Base-by-base conservation (phyloP, 1,140 invertebrate species). In the Bradynema listronoti region DNA sequence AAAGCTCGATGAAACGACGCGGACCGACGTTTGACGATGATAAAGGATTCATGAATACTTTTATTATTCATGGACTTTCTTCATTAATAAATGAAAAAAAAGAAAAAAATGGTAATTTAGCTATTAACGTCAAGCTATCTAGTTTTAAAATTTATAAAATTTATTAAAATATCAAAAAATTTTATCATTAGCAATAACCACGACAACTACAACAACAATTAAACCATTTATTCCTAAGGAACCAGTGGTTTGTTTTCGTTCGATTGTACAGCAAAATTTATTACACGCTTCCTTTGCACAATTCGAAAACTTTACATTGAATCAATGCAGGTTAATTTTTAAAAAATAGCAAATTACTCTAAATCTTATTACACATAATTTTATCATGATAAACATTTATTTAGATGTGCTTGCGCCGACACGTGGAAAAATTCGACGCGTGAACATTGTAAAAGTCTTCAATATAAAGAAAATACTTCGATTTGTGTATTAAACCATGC, bases 331-430 rank as follows among this genome's bases (percentile, higher is more conserved):
- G 32, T 64, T n/a, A n/a, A n/a, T n/a, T n/a, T n/a, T n/a, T n/a
- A n/a, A n/a, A n/a, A n/a, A n/a, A n/a, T n/a, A n/a, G n/a, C n/a
- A 56, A 4, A 47, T 39, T 3, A 25, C 5, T 9, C 7, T 56
- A 3, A 55, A 55, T 29, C 16, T 6, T 3, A 52, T 56, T 19
- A 4, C 16, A 41, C 4, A 4, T 16, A 52, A 54, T 47, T 43
- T n/a, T 14, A 56, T 53, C n/a, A 4, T 4, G n/a, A 19, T 2
- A n/a, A 19, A 16, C 9, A 54, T 54, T 33, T 43, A 16, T 22
- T 58, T 59, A 67, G 68, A 65, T 71, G 69, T 61, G 54, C 53
- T 11, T 72, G 70, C 39, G 72, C 70, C n/a, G 57, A 62, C n/a
- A 72, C 72, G 14, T 72, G 63, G 71, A 42, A 30, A 22, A 6